Evolutionary conservation across 2,888 invertebrate species (phyloP).

Genomic region (Saturnia japonica): DNA sequence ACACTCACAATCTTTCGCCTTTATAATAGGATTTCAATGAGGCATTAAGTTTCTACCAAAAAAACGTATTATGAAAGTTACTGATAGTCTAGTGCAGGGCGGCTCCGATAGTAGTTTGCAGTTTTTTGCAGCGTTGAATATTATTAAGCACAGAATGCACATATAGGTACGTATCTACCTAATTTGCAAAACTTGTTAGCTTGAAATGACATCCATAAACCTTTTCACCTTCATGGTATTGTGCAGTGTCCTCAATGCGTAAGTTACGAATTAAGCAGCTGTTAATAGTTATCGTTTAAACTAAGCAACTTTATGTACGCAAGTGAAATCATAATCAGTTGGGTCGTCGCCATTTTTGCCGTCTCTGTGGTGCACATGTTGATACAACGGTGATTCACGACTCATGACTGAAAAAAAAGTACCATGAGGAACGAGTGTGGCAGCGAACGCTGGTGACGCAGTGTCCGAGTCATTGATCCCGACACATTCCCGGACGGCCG

Average conservation of each 20-base stretch:
- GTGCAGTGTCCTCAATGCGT: not conserved
- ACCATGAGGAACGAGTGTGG: constrained; percentile 54
- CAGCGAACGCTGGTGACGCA: constrained; percentile 70
- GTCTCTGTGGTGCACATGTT: constrained; percentile 68
- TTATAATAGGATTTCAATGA: no score
- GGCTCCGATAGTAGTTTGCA: constrained; percentile 32
- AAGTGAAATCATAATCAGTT: constrained; percentile 25
- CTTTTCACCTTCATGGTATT: not conserved
- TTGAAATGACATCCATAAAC: not conserved
- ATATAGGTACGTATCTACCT: constrained; percentile 27
- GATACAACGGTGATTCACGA: constrained; percentile 66
- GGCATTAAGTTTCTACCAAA: not conserved
- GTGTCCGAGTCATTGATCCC: constrained; percentile 76
- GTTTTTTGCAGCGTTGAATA: constrained; percentile 60
- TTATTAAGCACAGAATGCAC: constrained; percentile 48
- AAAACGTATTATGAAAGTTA: not conserved
- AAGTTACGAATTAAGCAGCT: not conserved
- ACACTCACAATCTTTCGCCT: no score
- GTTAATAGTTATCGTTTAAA: not conserved
- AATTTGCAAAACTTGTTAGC: constrained; percentile 34
- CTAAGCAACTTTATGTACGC: constrained; percentile 18
- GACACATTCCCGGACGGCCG: constrained; percentile 68
- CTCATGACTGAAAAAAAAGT: constrained; percentile 70
- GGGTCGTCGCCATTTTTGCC: constrained; percentile 38
- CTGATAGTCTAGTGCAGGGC: not conserved